Conservation (phyloP, 2,797 vertebrate species). For the Mallotus villosus region DNA sequence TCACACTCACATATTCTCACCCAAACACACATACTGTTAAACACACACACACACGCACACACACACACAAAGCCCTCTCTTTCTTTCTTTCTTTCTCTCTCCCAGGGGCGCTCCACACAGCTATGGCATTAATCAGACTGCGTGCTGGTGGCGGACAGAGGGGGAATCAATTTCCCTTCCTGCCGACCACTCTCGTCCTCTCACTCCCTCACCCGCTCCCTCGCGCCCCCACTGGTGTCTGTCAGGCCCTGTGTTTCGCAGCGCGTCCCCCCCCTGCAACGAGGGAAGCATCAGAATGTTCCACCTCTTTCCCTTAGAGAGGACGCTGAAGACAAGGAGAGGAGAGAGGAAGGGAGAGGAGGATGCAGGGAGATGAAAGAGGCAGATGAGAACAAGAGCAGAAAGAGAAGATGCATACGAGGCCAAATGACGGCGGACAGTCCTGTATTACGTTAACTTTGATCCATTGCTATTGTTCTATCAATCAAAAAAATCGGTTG, state of each 20-base stretch:
- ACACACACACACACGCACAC: conserved; percentile 7
- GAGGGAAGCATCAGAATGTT: conserved; percentile 1
- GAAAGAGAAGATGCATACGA: neutral
- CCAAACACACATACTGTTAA: conserved; percentile 2
- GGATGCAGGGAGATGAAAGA: too few species aligned
- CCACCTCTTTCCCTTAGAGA: neutral
- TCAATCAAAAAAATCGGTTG: too few species aligned
- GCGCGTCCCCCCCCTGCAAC: neutral
- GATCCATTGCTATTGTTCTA: too few species aligned
- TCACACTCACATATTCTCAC: conserved; percentile 6
- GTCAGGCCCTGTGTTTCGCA: neutral
- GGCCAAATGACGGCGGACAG: neutral
- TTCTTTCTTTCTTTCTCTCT: neutral
- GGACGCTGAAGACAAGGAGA: neutral
- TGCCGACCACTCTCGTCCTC: conserved; percentile 10
- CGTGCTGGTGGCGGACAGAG: conserved; percentile 12
- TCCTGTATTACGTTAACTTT: too few species aligned
- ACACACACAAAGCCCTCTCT: neutral
- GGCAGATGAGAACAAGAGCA: neutral
- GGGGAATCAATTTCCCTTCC: conserved; percentile 28
- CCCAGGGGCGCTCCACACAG: conserved; percentile 19
- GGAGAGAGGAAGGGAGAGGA: neutral
- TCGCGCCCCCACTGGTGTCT: neutral
- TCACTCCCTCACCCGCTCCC: neutral
- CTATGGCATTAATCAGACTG: conserved; percentile 26